Evolutionary conservation across 2,113 vertebrate species (phyloP).

Genomic region (Solea senegalensis): DNA sequence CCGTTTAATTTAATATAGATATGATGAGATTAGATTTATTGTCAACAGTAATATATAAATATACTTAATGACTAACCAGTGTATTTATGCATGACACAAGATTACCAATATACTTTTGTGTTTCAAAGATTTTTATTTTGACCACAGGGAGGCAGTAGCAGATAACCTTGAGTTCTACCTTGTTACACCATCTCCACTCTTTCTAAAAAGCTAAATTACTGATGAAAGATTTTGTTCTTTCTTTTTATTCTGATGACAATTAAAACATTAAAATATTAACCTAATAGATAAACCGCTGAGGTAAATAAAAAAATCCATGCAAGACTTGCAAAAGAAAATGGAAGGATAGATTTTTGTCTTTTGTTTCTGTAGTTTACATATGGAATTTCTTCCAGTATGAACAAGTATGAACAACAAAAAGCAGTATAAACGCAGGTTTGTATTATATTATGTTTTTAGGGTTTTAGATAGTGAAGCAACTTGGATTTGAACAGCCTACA

Average conservation of each 20-base stretch:
- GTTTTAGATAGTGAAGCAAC: neutral
- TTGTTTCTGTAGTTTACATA: neutral
- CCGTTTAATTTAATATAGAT: no score
- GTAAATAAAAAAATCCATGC: neutral
- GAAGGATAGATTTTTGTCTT: neutral
- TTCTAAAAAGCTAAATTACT: neutral
- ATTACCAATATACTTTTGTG: neutral
- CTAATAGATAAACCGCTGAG: neutral
- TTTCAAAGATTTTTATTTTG: neutral
- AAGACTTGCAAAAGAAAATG: neutral
- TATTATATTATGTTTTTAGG: neutral
- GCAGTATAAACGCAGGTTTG: neutral
- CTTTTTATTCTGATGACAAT: neutral
- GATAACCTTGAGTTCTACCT: slow-evolving; percentile 5
- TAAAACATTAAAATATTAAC: neutral
- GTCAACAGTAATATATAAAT: neutral
- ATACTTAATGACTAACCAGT: neutral
- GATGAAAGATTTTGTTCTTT: neutral
- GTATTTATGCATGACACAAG: neutral
- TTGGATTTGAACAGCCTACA: slow-evolving; percentile 18
- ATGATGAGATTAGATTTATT: neutral
- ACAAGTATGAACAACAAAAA: neutral
- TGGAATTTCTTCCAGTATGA: neutral
- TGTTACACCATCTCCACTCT: neutral
- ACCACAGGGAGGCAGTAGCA: slow-evolving; percentile 62